Evolutionary conservation across 2,797 vertebrate species (phyloP), one percentile per base, ranked within the genome.

Genomic region (Botia kubotai): DNA sequence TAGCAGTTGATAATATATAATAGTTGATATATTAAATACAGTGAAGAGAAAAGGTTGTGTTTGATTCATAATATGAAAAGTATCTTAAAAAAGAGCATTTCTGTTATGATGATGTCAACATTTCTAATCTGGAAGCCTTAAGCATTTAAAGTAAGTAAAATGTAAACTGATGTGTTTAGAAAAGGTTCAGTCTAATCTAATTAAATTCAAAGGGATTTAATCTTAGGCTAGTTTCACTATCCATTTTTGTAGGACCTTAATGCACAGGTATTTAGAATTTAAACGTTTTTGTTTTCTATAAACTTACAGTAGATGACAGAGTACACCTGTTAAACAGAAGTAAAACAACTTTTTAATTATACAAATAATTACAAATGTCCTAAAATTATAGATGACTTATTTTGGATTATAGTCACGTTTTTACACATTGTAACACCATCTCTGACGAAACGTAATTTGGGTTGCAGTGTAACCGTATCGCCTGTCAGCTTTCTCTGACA

Each of bases 381-480:
- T 23, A 3, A 79, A 63, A 55, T 39, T 0, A 12, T 23, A 72
- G 13, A 65, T 72, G 72, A 43, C n/a, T 66, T 72, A 3, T 53
- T 79, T n/a, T 72, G 52, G 19, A 53, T 63, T n/a, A 58, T 43
- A 72, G 36, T 66, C 46, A 17, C 23, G 62, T 60, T 60, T 74
- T 74, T 74, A 68, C 12, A 80, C 33, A 68, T 74, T 73, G 79
- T 50, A 68, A 74, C 77, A 65, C 13, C 77, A 65, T 33, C 19
- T 10, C 69, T 46, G 21, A 65, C 16, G 14, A 72, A 72, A 74
- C 4, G 8, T 68, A 68, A 74, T 80, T 74, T 74, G 71, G 52
- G 21, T 68, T 80, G 52, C 72, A 80, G 79, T 80, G 79, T 80
- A 80, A 80, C 79, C 79, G 74, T 80, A 80, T 80, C 71, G 8